Evolutionary conservation across 1,140 invertebrate genomes (phyloP).

Genomic region (Drosophila sechellia): DNA sequence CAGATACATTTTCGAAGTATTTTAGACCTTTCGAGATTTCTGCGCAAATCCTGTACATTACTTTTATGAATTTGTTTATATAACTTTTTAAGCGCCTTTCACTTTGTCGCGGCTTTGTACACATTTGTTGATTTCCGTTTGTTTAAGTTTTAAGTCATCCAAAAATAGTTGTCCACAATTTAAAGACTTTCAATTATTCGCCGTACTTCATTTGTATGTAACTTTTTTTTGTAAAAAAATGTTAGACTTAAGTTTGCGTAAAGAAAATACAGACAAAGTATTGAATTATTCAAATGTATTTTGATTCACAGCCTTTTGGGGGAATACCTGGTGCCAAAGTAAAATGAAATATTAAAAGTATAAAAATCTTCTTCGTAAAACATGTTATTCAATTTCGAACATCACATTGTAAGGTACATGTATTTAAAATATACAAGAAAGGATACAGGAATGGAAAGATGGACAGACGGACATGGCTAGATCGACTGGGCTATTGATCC

Average conservation of each 20-base stretch:
- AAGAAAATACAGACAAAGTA: constrained; percentile 10
- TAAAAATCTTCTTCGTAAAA: too few relatives aligned
- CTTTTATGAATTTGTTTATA: constrained; percentile 6
- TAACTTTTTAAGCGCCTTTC: constrained; percentile 11
- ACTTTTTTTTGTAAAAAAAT: constrained; percentile 1
- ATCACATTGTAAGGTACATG: too few relatives aligned
- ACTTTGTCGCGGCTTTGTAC: constrained; percentile 1
- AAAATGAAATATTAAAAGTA: neutral
- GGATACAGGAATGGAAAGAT: too few relatives aligned
- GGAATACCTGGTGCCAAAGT: neutral
- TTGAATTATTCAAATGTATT: neutral
- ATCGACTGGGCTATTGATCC: too few relatives aligned
- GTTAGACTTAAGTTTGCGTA: constrained; percentile 11
- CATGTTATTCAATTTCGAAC: too few relatives aligned
- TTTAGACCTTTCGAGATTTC: neutral
- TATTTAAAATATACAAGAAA: too few relatives aligned
- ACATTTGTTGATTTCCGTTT: constrained; percentile 6
- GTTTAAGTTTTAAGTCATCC: constrained; percentile 19
- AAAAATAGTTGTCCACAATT: constrained; percentile 3
- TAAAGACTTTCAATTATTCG: neutral
- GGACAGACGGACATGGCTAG: too few relatives aligned
- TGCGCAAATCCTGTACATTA: neutral
- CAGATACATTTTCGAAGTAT: neutral
- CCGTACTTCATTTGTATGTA: constrained; percentile 11
- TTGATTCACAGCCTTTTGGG: neutral